phyloP scores from a whole-genome alignment of 2,113 vertebrate genomes.

The Octodon degus region DNA sequence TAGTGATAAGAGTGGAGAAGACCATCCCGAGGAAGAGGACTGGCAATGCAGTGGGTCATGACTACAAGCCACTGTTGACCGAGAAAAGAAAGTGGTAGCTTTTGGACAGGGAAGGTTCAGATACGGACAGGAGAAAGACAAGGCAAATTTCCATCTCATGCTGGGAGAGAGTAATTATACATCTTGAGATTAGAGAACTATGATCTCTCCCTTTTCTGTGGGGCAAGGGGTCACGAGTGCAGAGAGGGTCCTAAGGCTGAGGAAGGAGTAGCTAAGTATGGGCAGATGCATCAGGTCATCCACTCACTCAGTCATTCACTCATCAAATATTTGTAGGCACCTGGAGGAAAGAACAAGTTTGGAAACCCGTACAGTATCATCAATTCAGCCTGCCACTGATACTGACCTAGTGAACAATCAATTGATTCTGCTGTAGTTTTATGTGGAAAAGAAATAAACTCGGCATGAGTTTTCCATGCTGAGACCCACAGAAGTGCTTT shows the following conservation, averaged over 20 bases:
- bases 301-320: neutral
- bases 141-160: neutral
- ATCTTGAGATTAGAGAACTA: neutral
- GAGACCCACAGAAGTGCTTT: neutral
- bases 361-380: neutral
- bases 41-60: neutral
- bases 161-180: neutral
- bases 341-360: neutral
- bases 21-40: neutral
- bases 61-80: neutral
- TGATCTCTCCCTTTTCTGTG: neutral
- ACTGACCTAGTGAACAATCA: neutral
- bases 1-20: neutral
- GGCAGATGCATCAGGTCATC: neutral
- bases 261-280: neutral
- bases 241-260: neutral
- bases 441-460: neutral
- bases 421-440: neutral
- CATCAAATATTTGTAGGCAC: neutral
- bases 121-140: neutral
- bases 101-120: neutral
- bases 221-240: neutral
- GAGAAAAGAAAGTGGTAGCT: neutral
- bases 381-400: neutral
- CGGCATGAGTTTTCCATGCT: neutral